Base-by-base conservation (phyloP, 2,797 vertebrate genomes). In the Helicolenus hilgendorfi region DNA sequence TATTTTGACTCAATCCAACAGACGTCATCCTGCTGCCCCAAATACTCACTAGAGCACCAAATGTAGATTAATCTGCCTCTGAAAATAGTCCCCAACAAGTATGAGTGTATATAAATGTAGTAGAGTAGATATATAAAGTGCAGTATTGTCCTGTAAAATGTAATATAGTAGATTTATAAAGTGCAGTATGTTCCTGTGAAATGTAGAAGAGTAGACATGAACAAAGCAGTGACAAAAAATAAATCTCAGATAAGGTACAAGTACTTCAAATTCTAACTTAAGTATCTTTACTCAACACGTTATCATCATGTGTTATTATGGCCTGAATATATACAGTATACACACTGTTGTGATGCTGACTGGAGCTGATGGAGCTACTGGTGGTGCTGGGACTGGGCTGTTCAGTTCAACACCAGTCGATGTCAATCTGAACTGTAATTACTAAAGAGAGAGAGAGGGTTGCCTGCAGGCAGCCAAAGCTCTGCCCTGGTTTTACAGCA, bases 401-500 rank as follows among this genome's bases (percentile, higher is more conserved):
- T 24, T 33, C 10, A n/a, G 75, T 8, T 58, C 45, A n/a, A 8
- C 31, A 68, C 59, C 38, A n/a, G 26, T 90, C 92, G 41, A 79
- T 81, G 24, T 41, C 69, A 73, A 73, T 86, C 78, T 8, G 24
- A 64, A 35, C 35, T 71, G 56, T 85, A 79, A 92, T 79, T 74
- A 84, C 36, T 31, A 11, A 49, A 78, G 45, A 35, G 33, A 55
- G 45, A 67, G n/a, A 11, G 59, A 68, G n/a, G 74, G 62, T 4
- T 11, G 90, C 88, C 91, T 87, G 88, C 75, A 87, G 92, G 82
- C 85, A 60, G 58, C 4, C 7, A 18, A 7, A 10, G 64, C 73
- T 64, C 82, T 86, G 90, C 58, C 89, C 92, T 89, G 60, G 4
- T 90, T 94, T 88, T 71, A 26, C 60, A 22, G 45, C 27, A 53